phyloP scores from a whole-genome alignment of 2,888 invertebrate species.

The Marronus borbonicus region DNA sequence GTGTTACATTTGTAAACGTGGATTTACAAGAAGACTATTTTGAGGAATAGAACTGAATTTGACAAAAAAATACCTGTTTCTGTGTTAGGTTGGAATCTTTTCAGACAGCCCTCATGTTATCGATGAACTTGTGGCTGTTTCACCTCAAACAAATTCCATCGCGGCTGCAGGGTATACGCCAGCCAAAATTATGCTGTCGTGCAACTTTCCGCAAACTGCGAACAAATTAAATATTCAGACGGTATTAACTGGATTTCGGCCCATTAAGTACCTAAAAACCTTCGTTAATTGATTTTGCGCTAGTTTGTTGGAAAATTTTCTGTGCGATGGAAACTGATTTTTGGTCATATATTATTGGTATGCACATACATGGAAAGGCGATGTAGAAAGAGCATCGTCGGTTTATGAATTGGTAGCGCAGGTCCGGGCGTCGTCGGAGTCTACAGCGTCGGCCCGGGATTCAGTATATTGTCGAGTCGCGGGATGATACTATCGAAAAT shows the following conservation, averaged over 20 bases:
- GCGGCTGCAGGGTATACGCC: slow-evolving; percentile 23
- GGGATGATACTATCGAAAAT: slow-evolving; percentile 55
- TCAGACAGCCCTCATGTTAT: no score
- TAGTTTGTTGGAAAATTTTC: slow-evolving; percentile 37
- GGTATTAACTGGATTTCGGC: slow-evolving; percentile 40
- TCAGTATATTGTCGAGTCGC: slow-evolving; percentile 70
- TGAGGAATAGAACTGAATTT: no score
- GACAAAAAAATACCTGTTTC: no score
- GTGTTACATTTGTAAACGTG: no score
- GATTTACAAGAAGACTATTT: no score
- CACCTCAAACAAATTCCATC: slow-evolving; percentile 35
- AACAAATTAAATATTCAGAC: slow-evolving; percentile 42
- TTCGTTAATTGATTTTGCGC: slow-evolving; percentile 40
- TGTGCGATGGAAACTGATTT: slow-evolving; percentile 25
- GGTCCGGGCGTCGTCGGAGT: slow-evolving; percentile 72
- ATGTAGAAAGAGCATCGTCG: slow-evolving; percentile 40
- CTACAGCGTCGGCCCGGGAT: slow-evolving; percentile 74
- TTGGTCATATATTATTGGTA: neutral
- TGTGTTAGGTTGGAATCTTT: no score
- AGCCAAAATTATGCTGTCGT: slow-evolving; percentile 29
- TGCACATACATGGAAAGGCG: slow-evolving; percentile 5
- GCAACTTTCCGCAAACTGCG: slow-evolving; percentile 43
- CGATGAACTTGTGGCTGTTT: slow-evolving; percentile 12
- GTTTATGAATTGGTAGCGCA: slow-evolving; percentile 64
- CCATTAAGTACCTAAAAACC: slow-evolving; percentile 37